Evolutionary conservation across 2,797 vertebrate species (phyloP).

Genomic region (Xenops minutus): DNA sequence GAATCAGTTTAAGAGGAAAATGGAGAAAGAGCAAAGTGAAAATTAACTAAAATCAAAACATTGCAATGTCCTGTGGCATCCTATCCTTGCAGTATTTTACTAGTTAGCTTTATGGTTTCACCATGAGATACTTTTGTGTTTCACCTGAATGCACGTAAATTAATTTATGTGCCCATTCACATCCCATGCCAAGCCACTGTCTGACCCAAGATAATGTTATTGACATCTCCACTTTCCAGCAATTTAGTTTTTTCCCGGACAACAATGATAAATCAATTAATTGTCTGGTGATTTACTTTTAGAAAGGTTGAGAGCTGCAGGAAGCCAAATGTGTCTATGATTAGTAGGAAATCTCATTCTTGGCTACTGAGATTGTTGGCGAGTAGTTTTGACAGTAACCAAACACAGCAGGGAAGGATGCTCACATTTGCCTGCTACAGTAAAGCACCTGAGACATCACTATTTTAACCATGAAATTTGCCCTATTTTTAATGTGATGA

Average conservation of each 20-base stretch:
- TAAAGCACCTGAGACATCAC: not conserved
- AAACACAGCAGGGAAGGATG: not conserved
- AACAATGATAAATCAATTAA: constrained; percentile 49
- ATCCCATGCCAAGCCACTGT: constrained; percentile 3
- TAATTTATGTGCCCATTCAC: not conserved
- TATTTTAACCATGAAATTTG: not conserved
- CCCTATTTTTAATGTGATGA: not conserved
- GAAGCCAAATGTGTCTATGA: not conserved
- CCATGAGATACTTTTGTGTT: not conserved
- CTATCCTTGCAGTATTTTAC: not conserved
- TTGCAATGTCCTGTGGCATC: not conserved
- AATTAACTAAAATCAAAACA: not conserved
- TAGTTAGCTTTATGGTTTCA: not conserved
- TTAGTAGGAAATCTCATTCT: not conserved
- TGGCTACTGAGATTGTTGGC: not conserved
- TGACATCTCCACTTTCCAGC: constrained; percentile 30
- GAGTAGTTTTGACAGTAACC: not conserved
- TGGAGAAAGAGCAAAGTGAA: not conserved
- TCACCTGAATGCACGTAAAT: not conserved
- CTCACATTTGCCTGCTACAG: not conserved
- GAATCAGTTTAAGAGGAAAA: not conserved
- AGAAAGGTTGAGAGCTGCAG: constrained; percentile 11
- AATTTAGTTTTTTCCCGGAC: not conserved
- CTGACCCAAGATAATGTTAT: constrained; percentile 12
- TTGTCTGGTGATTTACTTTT: not conserved